Percentiles rank a stretch among this genome's conserved stretches.
Conservation (phyloP, 2,888 invertebrate genomes). For the Toxonevra muliebris region DNA sequence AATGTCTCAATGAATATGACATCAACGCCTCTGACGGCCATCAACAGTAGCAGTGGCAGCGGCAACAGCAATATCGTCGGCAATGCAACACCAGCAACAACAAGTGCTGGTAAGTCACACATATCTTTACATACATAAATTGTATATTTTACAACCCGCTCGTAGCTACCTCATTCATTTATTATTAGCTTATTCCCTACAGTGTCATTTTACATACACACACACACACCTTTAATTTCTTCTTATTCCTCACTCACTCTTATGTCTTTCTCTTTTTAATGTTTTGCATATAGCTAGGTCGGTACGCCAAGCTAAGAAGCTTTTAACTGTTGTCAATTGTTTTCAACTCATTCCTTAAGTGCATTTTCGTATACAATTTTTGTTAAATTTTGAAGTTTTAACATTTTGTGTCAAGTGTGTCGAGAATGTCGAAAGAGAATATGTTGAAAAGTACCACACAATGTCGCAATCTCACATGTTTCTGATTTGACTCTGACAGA, state of each 20-base stretch:
- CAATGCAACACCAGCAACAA: constrained; percentile 23
- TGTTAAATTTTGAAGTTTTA: no score
- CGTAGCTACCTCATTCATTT: constrained; percentile 5
- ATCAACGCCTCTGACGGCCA: constrained; percentile 50
- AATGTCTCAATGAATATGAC: constrained; percentile 40
- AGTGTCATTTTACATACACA: no score
- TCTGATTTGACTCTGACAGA: constrained; percentile 2
- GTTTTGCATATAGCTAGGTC: no score
- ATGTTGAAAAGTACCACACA: background rate
- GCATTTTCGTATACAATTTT: no score
- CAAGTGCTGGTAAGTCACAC: constrained; percentile 50
- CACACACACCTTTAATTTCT: no score
- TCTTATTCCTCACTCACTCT: no score
- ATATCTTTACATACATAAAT: background rate
- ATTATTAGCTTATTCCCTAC: background rate
- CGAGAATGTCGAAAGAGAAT: background rate
- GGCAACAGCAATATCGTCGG: constrained; percentile 23
- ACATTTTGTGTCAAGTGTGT: background rate
- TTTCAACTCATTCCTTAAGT: no score
- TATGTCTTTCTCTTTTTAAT: no score
- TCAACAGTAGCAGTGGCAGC: constrained; percentile 35
- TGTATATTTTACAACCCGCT: constrained; percentile 26
- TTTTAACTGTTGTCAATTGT: no score
- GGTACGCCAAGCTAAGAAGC: no score
- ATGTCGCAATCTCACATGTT: background rate